phyloP scores from a whole-genome alignment of 1,140 invertebrate species.

The Drosophila yakuba region DNA sequence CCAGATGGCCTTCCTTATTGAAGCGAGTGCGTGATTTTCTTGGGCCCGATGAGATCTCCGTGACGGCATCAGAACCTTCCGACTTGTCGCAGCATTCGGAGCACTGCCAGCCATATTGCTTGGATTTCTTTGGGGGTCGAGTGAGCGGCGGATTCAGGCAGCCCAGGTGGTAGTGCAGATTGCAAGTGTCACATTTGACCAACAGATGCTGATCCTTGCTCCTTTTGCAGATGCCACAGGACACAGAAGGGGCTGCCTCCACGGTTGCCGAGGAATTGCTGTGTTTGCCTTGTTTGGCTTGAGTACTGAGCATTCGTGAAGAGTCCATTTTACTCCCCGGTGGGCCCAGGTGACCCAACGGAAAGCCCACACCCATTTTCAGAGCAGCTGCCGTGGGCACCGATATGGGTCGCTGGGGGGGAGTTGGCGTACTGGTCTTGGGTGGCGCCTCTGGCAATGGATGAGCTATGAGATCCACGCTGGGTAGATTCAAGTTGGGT shows the following conservation, averaged over 20 bases:
- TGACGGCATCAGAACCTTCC: slow-evolving; percentile 90
- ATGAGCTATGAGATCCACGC: slow-evolving; percentile 85
- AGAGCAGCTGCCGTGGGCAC: slow-evolving; percentile 91
- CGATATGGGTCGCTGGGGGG: slow-evolving; percentile 85
- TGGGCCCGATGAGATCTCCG: slow-evolving; percentile 91
- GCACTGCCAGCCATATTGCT: slow-evolving; percentile 97
- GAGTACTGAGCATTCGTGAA: slow-evolving; percentile 86
- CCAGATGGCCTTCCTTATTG: slow-evolving; percentile 87
- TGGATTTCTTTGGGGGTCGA: slow-evolving; percentile 97
- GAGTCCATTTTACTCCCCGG: slow-evolving; percentile 85
- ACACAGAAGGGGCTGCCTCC: slow-evolving; percentile 49
- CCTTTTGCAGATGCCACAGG: slow-evolving; percentile 92
- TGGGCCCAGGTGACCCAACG: slow-evolving; percentile 87
- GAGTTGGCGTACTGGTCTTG: slow-evolving; percentile 70
- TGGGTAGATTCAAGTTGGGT: slow-evolving; percentile 86
- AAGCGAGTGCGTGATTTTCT: slow-evolving; percentile 90
- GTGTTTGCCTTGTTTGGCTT: slow-evolving; percentile 54
- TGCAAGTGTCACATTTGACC: slow-evolving; percentile 97
- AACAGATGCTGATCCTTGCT: slow-evolving; percentile 94
- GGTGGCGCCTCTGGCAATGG: slow-evolving; percentile 49
- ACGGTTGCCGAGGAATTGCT: slow-evolving; percentile 23
- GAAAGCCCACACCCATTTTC: slow-evolving; percentile 93
- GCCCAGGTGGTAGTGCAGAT: slow-evolving; percentile 95
- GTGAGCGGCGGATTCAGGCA: slow-evolving; percentile 96
- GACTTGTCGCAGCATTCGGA: slow-evolving; percentile 95